phyloP scores from a whole-genome alignment of 2,113 vertebrate genomes.

The Tupaia chinensis region DNA sequence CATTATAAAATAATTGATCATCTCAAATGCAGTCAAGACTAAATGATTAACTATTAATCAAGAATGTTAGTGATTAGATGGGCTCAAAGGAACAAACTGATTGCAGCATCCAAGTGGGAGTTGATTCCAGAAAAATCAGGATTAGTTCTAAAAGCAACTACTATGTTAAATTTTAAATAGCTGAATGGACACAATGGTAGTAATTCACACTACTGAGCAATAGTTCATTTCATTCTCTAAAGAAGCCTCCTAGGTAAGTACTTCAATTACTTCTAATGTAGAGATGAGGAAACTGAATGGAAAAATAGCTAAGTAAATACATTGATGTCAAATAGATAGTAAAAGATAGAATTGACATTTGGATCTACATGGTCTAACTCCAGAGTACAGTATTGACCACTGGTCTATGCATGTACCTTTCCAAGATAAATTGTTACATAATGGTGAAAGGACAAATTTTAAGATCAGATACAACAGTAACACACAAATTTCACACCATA shows the following conservation, averaged over 20 bases:
- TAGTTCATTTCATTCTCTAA: neutral
- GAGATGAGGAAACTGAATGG: neutral
- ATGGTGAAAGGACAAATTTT: neutral
- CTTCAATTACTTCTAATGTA: neutral
- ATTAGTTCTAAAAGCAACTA: constrained; percentile 36
- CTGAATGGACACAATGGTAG: neutral
- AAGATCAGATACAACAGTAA: neutral
- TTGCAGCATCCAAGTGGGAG: constrained; percentile 6
- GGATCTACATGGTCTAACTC: neutral
- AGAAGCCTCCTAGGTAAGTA: neutral
- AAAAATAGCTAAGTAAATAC: neutral
- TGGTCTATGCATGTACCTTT: neutral
- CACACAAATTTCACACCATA: neutral
- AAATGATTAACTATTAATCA: constrained; percentile 77
- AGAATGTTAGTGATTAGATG: constrained; percentile 60
- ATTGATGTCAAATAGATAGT: neutral
- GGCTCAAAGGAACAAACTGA: constrained; percentile 45
- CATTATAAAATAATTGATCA: constrained; percentile 76
- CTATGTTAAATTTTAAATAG: neutral
- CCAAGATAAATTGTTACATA: neutral
- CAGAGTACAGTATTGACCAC: neutral
- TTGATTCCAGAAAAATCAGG: constrained; percentile 43
- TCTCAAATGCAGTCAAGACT: constrained; percentile 69
- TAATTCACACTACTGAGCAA: neutral
- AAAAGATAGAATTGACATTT: neutral